These are phyloP conservation scores for Cynaeus angustus DNA, from an alignment of 2,888 invertebrate genomes.

Conservation along the genomic window DNA sequence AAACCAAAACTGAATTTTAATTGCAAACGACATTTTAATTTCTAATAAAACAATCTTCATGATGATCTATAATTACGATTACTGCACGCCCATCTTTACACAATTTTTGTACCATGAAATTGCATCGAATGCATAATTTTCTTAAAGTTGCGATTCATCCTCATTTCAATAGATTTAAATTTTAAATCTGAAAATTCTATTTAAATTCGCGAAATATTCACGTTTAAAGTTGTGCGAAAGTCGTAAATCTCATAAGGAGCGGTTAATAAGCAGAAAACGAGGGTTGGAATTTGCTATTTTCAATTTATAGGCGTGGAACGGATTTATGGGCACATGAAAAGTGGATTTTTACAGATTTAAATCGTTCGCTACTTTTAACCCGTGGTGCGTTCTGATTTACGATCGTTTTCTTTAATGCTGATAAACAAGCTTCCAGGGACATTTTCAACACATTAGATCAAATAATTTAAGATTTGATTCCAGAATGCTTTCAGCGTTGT, in stretches of 20 bases:
- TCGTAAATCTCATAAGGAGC: not conserved
- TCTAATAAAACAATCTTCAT: too few species aligned
- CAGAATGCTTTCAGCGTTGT: not conserved
- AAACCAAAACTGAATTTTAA: too few species aligned
- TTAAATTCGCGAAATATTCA: conserved; percentile 1
- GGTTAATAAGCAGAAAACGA: not conserved
- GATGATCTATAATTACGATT: too few species aligned
- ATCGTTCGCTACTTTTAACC: too few species aligned
- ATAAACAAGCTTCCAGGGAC: too few species aligned
- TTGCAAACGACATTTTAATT: too few species aligned
- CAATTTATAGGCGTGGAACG: not conserved
- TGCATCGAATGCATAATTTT: conserved; percentile 5
- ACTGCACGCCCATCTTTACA: not conserved
- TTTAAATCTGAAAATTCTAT: conserved; percentile 9
- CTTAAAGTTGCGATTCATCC: not conserved
- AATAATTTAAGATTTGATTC: conserved; percentile 7
- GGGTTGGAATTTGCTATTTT: conserved; percentile 7
- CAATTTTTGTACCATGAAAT: conserved; percentile 1
- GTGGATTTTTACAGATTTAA: not conserved
- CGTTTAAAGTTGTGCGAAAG: not conserved
- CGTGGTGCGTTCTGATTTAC: too few species aligned
- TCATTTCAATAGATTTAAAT: conserved; percentile 1
- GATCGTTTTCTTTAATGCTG: too few species aligned
- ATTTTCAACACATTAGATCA: conserved; percentile 2
- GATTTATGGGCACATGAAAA: not conserved